Evolutionary conservation across 1,140 invertebrate species (phyloP), one percentile per base, ranked within the genome.

Genomic region (Maniola jurtina): DNA sequence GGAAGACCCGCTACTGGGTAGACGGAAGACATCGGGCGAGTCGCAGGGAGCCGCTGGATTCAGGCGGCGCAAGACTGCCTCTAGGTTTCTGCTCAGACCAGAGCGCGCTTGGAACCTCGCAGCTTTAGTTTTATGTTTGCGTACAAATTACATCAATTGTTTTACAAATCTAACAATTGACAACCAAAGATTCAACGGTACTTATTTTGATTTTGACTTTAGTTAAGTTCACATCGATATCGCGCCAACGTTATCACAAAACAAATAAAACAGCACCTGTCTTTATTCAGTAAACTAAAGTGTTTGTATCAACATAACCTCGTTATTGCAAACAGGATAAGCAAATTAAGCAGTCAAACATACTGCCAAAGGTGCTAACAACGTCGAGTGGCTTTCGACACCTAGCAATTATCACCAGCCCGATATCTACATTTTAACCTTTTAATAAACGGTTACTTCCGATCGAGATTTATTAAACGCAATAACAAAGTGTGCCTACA

Each of bases 401-500:
- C 83, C 69, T 83, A 81, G 73, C 83, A 89, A 88, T 89, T 89
- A 89, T 74, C 84, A 83, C 79, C 50, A 58, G 6, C 38, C 61
- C 68, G 80, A 83, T 85, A 87, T 84, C 76, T 73, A 77, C 75
- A 80, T 81, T 74, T 25, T 75, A 76, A 75, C 71, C 67, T 74
- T 80, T 67, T 70, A 79, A 71, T 73, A 78, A 84, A 80, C 77
- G 68, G 73, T 81, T 78, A 83, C 78, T 86, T 82, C 76, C 80
- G 75, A 87, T 68, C 58, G 61, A 64, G 63, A 69, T 64, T 57
- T 71, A 60, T 72, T 71, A 72, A 74, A 56, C 52, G 56, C 48
- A 66, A 66, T 61, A 67, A 67, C 61, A 47, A 45, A 47, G 15
- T 50, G 16, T 47, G 14, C 45, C 48, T 16, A 50, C 16, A 50